These are phyloP conservation scores for Garra rufa DNA, from an alignment of 2,113 vertebrate genomes.

Conservation along the genomic window DNA sequence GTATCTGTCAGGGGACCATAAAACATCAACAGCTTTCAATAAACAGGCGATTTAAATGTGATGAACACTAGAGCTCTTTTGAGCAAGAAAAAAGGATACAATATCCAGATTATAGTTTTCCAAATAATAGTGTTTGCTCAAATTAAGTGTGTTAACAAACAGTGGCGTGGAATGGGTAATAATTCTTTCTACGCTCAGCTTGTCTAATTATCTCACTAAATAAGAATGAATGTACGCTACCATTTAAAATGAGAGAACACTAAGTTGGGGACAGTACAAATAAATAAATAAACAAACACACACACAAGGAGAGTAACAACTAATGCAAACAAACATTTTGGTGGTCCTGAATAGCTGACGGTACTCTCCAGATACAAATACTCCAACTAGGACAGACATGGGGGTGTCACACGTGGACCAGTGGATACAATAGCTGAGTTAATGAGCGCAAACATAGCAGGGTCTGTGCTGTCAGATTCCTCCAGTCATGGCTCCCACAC, in stretches of 20 bases:
- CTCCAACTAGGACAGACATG: slow-evolving; percentile 65
- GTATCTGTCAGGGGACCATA: neutral
- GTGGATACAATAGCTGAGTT: slow-evolving; percentile 73
- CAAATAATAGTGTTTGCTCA: neutral
- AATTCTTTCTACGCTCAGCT: neutral
- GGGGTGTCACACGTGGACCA: slow-evolving; percentile 65
- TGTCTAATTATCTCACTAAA: neutral
- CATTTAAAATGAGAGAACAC: too few species aligned
- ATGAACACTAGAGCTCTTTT: neutral
- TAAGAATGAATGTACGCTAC: neutral
- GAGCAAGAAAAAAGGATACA: neutral
- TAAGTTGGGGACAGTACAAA: too few species aligned
- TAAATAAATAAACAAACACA: neutral
- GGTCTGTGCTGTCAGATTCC: slow-evolving; percentile 70
- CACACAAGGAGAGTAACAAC: neutral
- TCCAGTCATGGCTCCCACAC: slow-evolving; percentile 76
- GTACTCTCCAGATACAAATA: slow-evolving; percentile 65
- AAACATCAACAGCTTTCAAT: neutral
- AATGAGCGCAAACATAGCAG: slow-evolving; percentile 76
- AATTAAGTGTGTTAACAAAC: neutral
- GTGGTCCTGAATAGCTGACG: slow-evolving; percentile 50
- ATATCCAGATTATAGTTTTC: neutral
- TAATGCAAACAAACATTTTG: slow-evolving; percentile 40
- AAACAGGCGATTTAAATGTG: neutral
- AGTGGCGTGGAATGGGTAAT: neutral